Evolutionary conservation across 2,888 invertebrate genomes (phyloP), one percentile per base, ranked within the genome.

Genomic region (Caenorhabditis panamensis): DNA sequence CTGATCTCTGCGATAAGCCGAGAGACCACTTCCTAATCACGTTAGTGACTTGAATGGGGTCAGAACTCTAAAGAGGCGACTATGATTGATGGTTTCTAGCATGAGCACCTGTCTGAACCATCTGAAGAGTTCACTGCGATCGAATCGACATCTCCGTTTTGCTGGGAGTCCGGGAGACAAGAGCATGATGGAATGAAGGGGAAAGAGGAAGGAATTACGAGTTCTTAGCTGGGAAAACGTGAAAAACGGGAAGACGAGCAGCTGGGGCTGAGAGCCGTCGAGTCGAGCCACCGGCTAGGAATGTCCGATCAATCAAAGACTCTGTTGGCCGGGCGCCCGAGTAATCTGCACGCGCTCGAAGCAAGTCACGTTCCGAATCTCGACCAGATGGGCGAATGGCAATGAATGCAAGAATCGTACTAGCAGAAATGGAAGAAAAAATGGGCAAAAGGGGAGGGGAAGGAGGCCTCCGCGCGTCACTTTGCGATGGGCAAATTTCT

Each of bases 101-200:
- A n/a, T n/a, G 51, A 47, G 54, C 5, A 64, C 63, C 72, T 72
- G 54, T 62, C 51, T 51, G n/a, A 64, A 47, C 73, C 63, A 66
- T 59, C n/a, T 58, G 58, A 63, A 20, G 18, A 72, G 58, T 28
- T 28, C 72, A 28, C 16, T 54, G 9, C 56, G 62, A 44, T 24
- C 56, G 22, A 63, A 54, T n/a, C 56, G 63, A 20, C 22, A 24
- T 20, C 61, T 54, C 20, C 44, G 44, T 22, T 62, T 71, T 26
- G 20, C 5, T 13, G 8, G 26, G 26, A 26, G n/a, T 24, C 24
- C n/a, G 26, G 56, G 20, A 26, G 61, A 62, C 36, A 37, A 53
- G 20, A 58, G 26, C 1, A n/a, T 36, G 41, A 37, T 5, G 49
- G 24, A 20, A 26, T n/a, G n/a, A n/a, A n/a, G n/a, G n/a, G n/a